phyloP scores from a whole-genome alignment of 2,888 invertebrate genomes.

The Agrochola lota region DNA sequence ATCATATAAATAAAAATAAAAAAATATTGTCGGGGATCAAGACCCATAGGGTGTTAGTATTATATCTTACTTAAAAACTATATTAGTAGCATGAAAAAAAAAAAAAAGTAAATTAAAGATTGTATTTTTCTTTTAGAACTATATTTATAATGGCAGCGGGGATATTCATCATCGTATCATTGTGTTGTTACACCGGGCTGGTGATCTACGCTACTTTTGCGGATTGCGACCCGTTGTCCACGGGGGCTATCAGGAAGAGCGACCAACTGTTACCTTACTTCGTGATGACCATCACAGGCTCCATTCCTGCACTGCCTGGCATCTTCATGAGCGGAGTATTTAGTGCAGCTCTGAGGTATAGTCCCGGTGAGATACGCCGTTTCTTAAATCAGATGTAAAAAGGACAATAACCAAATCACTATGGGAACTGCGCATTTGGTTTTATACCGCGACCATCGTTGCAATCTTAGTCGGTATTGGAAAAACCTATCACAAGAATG shows the following conservation, averaged over 20 bases:
- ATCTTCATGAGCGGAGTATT: slow-evolving; percentile 96
- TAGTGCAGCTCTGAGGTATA: slow-evolving; percentile 95
- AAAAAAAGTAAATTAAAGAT: too few species aligned
- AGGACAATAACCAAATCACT: background rate
- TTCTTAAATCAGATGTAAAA: background rate
- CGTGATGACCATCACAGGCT: slow-evolving; percentile 94
- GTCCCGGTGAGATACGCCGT: slow-evolving; percentile 43
- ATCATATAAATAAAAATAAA: background rate
- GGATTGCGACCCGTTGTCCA: slow-evolving; percentile 95
- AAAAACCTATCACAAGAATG: background rate
- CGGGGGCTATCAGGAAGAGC: slow-evolving; percentile 92
- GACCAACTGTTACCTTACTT: slow-evolving; percentile 95
- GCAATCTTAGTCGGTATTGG: background rate
- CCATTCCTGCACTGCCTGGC: slow-evolving; percentile 95
- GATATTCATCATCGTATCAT: slow-evolving; percentile 93
- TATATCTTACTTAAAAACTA: too few species aligned
- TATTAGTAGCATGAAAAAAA: too few species aligned
- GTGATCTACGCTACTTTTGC: slow-evolving; percentile 96
- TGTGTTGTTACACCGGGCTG: slow-evolving; percentile 96
- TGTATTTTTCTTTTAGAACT: slow-evolving; percentile 89
- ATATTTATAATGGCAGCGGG: slow-evolving; percentile 94
- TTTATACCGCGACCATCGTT: background rate
- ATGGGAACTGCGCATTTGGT: background rate
- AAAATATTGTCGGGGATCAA: too few species aligned
- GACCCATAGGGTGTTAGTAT: too few species aligned